These are phyloP conservation scores for Ips nitidus DNA, from an alignment of 1,140 invertebrate species.

Conservation along the genomic window DNA sequence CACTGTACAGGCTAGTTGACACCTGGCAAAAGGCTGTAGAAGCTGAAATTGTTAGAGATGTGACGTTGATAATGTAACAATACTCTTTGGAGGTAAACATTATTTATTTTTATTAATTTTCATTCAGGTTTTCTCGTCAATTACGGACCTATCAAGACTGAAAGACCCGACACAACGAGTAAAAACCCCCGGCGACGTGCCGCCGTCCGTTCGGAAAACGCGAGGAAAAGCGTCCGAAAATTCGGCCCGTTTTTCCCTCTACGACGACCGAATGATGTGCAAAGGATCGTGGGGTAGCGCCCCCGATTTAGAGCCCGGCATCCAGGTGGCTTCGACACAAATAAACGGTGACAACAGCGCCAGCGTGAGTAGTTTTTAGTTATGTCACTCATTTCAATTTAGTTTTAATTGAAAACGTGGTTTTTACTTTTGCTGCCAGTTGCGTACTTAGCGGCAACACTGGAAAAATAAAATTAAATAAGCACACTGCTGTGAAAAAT, in stretches of 20 bases:
- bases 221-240: constrained; percentile 57
- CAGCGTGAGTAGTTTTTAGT: constrained; percentile 33
- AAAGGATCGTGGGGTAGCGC: constrained; percentile 51
- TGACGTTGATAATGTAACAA: no score
- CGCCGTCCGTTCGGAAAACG: constrained; percentile 69
- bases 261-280: constrained; percentile 84
- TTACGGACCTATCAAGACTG: constrained; percentile 61
- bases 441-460: no score
- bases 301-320: constrained; percentile 50
- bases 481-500: no score
- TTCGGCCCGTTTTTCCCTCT: constrained; percentile 69
- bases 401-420: background rate
- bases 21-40: no score
- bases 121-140: constrained; percentile 57
- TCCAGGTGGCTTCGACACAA: background rate
- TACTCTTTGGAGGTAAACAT: no score
- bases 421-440: no score
- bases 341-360: constrained; percentile 28
- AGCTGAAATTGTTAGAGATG: no score
- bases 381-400: background rate
- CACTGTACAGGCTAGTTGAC: no score
- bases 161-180: constrained; percentile 73
- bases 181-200: constrained; percentile 80
- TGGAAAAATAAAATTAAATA: no score
- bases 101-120: no score